These are phyloP conservation scores for Cephalopachus bancanus DNA, from an alignment of 2,797 vertebrate genomes.

Conservation along the genomic window DNA sequence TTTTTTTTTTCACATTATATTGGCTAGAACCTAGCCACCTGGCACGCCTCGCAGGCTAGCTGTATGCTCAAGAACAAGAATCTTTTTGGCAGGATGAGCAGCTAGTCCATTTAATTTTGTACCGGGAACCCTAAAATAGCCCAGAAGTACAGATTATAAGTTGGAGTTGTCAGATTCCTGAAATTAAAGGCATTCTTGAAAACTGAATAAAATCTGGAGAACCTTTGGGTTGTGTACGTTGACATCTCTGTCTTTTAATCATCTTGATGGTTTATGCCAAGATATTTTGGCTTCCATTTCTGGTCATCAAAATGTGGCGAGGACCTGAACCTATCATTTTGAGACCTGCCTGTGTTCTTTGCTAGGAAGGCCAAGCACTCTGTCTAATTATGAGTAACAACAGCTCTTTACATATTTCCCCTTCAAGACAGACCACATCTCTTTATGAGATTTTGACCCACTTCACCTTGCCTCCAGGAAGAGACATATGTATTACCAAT, in stretches of 20 bases:
- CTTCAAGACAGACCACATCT: neutral
- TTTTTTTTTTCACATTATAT: neutral
- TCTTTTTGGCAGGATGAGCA: neutral
- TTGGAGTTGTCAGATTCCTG: neutral
- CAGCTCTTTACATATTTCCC: constrained; percentile 23
- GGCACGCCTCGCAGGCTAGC: too few species aligned
- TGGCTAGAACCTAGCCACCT: neutral
- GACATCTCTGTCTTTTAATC: neutral
- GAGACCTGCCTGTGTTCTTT: constrained; percentile 27
- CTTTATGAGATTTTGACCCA: neutral
- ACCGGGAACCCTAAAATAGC: neutral
- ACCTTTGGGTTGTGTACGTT: neutral
- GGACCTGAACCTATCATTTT: neutral
- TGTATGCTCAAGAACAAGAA: neutral
- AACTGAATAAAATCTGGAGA: constrained; percentile 32
- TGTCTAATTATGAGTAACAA: constrained; percentile 43
- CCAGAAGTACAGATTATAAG: neutral
- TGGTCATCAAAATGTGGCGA: constrained; percentile 31
- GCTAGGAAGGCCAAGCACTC: neutral
- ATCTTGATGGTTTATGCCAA: neutral
- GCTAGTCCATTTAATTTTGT: neutral
- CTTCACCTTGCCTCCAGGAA: neutral
- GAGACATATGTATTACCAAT: neutral
- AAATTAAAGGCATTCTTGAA: constrained; percentile 21
- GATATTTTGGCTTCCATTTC: neutral